These are phyloP conservation scores for Antechinus flavipes DNA, from an alignment of 2,113 vertebrate genomes.

Conservation along the genomic window DNA sequence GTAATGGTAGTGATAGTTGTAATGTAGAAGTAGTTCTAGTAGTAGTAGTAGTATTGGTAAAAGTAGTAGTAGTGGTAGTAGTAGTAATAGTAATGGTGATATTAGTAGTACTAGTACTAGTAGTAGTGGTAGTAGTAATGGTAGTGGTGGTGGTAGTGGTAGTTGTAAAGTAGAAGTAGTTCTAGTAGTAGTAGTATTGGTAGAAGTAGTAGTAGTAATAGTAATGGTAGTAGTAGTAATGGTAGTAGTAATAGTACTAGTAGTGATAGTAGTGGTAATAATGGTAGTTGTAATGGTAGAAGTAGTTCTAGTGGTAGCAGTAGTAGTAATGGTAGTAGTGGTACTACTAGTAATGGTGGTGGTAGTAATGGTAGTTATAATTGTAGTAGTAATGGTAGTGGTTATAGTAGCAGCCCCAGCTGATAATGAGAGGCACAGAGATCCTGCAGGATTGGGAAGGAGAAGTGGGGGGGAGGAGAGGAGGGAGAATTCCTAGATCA, in stretches of 20 bases:
- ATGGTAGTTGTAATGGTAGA: not conserved
- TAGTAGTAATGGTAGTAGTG: not conserved
- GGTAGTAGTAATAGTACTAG: not conserved
- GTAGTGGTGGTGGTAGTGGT: too few relatives aligned
- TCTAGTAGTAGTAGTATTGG: too few relatives aligned
- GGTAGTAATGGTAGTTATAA: not conserved
- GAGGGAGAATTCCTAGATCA: not conserved
- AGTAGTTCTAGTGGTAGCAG: too few relatives aligned
- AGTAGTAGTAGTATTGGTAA: not conserved
- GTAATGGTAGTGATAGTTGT: not conserved
- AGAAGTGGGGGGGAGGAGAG: not conserved
- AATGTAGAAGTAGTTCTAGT: too few relatives aligned
- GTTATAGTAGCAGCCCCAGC: not conserved
- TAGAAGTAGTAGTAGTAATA: not conserved
- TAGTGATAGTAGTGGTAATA: not conserved
- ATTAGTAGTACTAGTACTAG: not conserved
- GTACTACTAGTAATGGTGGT: not conserved
- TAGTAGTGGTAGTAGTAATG: not conserved
- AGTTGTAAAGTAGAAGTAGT: not conserved
- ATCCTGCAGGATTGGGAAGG: not conserved
- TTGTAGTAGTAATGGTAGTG: not conserved
- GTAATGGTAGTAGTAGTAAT: not conserved
- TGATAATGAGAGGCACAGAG: not conserved
- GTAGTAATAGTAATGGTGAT: not conserved
- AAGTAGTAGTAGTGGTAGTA: not conserved